Percentiles rank a stretch among this genome's conserved stretches.
Evolutionary conservation across 2,797 vertebrate species (phyloP).

Genomic region (Brotula barbata): DNA sequence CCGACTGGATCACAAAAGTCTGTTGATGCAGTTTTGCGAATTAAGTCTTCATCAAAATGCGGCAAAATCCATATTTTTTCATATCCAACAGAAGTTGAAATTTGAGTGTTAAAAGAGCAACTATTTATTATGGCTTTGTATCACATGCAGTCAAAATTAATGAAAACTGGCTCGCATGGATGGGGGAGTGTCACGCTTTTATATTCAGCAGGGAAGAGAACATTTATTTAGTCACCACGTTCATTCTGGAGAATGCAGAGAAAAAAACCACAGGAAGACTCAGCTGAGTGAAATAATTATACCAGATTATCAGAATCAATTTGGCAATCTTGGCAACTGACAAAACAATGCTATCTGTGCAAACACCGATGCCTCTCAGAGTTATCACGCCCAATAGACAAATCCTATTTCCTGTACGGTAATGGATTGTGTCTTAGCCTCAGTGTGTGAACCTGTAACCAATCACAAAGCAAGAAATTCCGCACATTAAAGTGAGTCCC

Average conservation of each 20-base stretch:
- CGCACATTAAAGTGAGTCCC: slow-evolving; percentile 48
- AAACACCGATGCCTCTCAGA: slow-evolving; percentile 26
- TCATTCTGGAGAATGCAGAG: slow-evolving; percentile 9
- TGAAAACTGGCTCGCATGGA: neutral
- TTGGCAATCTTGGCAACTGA: slow-evolving; percentile 23
- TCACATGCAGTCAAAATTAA: neutral
- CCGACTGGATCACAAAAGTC: too few species aligned
- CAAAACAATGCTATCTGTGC: slow-evolving; percentile 48
- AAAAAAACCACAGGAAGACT: slow-evolving; percentile 20
- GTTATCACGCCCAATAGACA: slow-evolving; percentile 36
- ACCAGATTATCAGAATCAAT: slow-evolving; percentile 53
- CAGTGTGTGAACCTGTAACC: slow-evolving; percentile 15
- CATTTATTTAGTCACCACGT: neutral
- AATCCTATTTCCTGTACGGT: slow-evolving; percentile 53
- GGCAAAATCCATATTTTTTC: too few species aligned
- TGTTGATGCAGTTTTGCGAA: too few species aligned
- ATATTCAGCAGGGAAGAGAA: neutral
- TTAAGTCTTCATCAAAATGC: too few species aligned
- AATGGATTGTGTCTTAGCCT: slow-evolving; percentile 34
- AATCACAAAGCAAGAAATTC: slow-evolving; percentile 49
- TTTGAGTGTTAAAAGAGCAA: too few species aligned
- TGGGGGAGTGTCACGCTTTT: neutral
- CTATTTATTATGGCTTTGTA: too few species aligned
- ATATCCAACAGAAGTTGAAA: too few species aligned
- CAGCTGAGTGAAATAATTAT: slow-evolving; percentile 51